phyloP scores from a whole-genome alignment of 2,113 vertebrate genomes.

The Scartelaos histophorus region DNA sequence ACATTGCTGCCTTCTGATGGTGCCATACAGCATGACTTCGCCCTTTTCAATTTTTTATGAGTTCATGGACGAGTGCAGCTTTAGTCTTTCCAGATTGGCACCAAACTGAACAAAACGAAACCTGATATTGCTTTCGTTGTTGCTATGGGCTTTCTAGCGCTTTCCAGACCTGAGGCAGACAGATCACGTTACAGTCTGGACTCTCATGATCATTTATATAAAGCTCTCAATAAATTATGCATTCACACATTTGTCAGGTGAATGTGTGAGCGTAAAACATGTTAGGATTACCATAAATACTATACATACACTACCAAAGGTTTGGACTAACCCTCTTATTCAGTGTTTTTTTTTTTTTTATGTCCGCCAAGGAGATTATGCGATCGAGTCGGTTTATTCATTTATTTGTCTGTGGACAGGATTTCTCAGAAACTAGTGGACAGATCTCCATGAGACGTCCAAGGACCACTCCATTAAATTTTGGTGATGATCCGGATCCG shows the following conservation, averaged over 20 bases:
- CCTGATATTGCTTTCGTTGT: slow-evolving; percentile 3
- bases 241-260: slow-evolving; percentile 5
- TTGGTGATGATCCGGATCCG: no score
- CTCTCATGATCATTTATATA: slow-evolving; percentile 19
- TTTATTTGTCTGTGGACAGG: no score
- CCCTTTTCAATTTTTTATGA: slow-evolving; percentile 25
- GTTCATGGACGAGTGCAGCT: slow-evolving; percentile 14
- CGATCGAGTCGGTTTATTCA: no score
- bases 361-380: no score
- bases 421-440: no score
- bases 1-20: neutral
- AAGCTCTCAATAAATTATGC: slow-evolving; percentile 47
- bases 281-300: neutral
- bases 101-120: slow-evolving; percentile 35
- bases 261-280: neutral
- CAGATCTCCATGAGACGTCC: no score
- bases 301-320: no score
- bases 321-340: no score
- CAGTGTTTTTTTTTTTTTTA: no score
- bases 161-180: slow-evolving; percentile 8
- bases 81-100: slow-evolving; percentile 1
- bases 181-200: slow-evolving; percentile 33
- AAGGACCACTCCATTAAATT: no score
- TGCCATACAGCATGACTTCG: neutral
- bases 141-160: slow-evolving; percentile 6